These are phyloP conservation scores for Pachyrhynchus sulphureomaculatus DNA, from an alignment of 1,140 invertebrate genomes.

Conservation along the genomic window DNA sequence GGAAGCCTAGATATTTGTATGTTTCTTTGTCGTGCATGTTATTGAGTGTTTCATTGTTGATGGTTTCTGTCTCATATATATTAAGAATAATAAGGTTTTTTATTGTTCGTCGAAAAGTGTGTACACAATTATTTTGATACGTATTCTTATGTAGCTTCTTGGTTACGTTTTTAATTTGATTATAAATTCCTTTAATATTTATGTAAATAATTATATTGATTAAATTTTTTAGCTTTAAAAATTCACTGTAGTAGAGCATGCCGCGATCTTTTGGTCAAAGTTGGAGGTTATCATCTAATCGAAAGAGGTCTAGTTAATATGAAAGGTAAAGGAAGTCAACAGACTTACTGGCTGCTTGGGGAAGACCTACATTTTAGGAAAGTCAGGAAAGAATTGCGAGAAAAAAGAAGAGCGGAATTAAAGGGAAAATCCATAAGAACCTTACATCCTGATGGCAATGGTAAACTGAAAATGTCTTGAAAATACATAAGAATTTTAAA, in stretches of 20 bases:
- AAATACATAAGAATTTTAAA: not conserved
- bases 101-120: too few relatives aligned
- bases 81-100: too few relatives aligned
- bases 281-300: slow-evolving; percentile 76
- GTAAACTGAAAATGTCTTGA: not conserved
- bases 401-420: slow-evolving; percentile 49
- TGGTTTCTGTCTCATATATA: too few relatives aligned
- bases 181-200: too few relatives aligned
- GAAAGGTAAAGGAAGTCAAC: slow-evolving; percentile 84
- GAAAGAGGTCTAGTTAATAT: slow-evolving; percentile 79
- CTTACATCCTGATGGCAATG: slow-evolving; percentile 39
- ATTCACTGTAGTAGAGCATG: slow-evolving; percentile 84
- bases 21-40: too few relatives aligned
- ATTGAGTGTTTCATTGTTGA: too few relatives aligned
- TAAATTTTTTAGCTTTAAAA: slow-evolving; percentile 67
- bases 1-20: too few relatives aligned
- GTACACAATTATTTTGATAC: too few relatives aligned
- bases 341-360: slow-evolving; percentile 84
- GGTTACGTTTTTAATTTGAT: too few relatives aligned
- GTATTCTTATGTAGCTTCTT: too few relatives aligned
- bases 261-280: slow-evolving; percentile 68
- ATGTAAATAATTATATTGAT: too few relatives aligned
- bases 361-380: slow-evolving; percentile 64
- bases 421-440: slow-evolving; percentile 37
- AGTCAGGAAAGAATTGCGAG: slow-evolving; percentile 56